phyloP scores from a whole-genome alignment of 2,888 invertebrate genomes.

The Oligia fasciuncula region DNA sequence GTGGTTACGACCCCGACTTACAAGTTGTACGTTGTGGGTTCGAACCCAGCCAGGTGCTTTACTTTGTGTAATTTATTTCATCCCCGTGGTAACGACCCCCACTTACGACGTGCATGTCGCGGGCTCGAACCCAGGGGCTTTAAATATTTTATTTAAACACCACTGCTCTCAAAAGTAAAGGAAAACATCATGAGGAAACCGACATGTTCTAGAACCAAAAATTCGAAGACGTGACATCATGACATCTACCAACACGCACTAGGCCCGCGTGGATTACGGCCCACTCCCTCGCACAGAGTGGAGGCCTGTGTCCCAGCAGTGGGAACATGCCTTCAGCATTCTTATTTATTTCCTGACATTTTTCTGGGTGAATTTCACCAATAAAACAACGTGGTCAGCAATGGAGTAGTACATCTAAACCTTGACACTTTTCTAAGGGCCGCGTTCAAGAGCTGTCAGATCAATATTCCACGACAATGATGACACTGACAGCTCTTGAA shows the following conservation, averaged over 20 bases:
- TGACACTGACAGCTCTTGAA: neutral
- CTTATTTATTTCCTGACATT: neutral
- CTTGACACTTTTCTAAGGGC: neutral
- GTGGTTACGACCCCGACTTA: neutral
- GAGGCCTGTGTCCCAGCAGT: neutral
- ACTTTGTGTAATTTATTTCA: too few relatives aligned
- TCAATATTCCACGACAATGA: neutral
- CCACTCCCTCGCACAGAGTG: neutral
- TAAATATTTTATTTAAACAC: neutral
- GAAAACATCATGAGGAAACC: neutral
- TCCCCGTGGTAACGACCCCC: too few relatives aligned
- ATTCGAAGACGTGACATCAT: neutral
- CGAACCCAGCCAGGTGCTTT: too few relatives aligned
- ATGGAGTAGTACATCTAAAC: neutral
- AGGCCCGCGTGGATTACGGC: neutral
- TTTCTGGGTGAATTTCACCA: neutral
- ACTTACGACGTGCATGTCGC: too few relatives aligned
- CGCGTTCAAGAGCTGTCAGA: neutral
- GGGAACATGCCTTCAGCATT: neutral
- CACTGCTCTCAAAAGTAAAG: neutral
- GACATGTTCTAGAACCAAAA: neutral
- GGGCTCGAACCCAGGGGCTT: too few relatives aligned
- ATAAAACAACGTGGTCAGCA: neutral
- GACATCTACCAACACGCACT: neutral
- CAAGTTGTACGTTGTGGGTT: neutral